Percentiles rank a stretch among this genome's conserved stretches.
Conservation (phyloP, 2,113 vertebrate species). For the Isichthys henryi region DNA sequence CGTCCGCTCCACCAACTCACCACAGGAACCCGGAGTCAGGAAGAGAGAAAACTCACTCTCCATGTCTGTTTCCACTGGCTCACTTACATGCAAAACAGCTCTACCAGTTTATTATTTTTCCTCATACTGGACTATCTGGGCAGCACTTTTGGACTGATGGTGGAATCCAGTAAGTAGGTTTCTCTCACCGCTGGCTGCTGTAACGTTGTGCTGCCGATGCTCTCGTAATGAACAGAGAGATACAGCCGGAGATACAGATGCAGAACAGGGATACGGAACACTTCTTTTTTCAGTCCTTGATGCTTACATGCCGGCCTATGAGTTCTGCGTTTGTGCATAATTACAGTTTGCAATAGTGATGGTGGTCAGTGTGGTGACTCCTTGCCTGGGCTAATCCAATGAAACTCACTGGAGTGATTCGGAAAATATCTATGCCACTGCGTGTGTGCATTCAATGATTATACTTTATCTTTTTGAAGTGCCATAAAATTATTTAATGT, state of each 20-base stretch:
- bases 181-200: not conserved
- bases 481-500: not conserved
- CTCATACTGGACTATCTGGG: not conserved
- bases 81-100: not conserved
- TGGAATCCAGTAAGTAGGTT: not conserved
- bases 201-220: not conserved
- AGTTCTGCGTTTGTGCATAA: not conserved
- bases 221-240: not conserved
- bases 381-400: not conserved
- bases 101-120: not conserved
- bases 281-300: not conserved
- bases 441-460: not conserved
- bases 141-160: not conserved
- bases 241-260: not conserved
- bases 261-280: not conserved
- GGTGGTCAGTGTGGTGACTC: not conserved
- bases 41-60: not conserved
- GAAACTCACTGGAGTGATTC: not conserved
- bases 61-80: not conserved
- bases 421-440: not conserved
- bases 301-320: not conserved
- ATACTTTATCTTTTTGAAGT: not conserved
- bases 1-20: slow-evolving; percentile 43
- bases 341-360: not conserved
- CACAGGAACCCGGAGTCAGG: slow-evolving; percentile 8